Percentiles rank a stretch among this genome's conserved stretches.
Conservation (phyloP, 2,888 invertebrate species). For the Athrips mouffetella region DNA sequence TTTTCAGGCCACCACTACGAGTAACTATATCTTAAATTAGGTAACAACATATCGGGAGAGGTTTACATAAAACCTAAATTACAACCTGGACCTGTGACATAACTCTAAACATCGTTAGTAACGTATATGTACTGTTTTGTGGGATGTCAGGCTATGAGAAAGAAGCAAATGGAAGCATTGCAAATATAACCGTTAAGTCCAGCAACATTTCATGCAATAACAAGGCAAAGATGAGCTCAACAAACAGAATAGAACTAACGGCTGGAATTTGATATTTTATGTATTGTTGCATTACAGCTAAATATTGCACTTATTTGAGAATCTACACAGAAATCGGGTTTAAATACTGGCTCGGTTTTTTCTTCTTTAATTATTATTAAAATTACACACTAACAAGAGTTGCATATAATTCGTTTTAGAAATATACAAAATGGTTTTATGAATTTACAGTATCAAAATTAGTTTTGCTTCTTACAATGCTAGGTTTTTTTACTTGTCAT, state of each 20-base stretch:
- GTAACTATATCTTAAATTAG: conserved; percentile 67
- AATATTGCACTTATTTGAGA: conserved; percentile 67
- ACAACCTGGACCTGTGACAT: conserved; percentile 75
- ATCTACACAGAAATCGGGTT: conserved; percentile 70
- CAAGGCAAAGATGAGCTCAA: not conserved
- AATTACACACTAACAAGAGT: not conserved
- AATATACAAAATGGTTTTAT: conserved; percentile 1
- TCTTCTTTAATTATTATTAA: conserved; percentile 39
- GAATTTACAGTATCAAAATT: conserved; percentile 22
- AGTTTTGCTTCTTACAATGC: conserved; percentile 28
- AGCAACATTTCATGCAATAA: conserved; percentile 17
- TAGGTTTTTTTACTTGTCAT: conserved; percentile 30
- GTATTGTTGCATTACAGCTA: conserved; percentile 51
- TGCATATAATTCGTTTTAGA: not conserved
- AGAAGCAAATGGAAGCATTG: conserved; percentile 65
- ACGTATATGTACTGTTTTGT: conserved; percentile 51
- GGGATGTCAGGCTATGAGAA: conserved; percentile 53
- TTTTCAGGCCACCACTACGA: conserved; percentile 54
- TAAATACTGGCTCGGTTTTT: conserved; percentile 76
- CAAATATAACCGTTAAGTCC: conserved; percentile 44
- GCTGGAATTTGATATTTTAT: not conserved
- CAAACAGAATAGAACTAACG: not conserved
- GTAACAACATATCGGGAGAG: conserved; percentile 66
- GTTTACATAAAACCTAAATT: conserved; percentile 64
- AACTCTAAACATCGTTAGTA: conserved; percentile 50